Evolutionary conservation across 2,888 invertebrate genomes (phyloP).

Genomic region (Leptarthrus brevirostris): DNA sequence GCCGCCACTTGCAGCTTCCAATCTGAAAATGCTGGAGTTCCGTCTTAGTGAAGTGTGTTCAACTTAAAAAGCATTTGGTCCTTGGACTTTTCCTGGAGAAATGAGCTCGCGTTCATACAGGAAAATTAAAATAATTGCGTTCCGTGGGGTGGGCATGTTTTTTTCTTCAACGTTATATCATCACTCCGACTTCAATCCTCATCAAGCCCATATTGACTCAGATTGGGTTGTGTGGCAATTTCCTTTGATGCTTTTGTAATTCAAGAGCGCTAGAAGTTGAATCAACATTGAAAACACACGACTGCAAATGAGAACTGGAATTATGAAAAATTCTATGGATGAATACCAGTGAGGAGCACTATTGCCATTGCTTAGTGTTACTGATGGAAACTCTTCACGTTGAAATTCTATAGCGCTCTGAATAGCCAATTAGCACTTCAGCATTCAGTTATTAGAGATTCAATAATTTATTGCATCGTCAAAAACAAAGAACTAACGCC

Average conservation of each 20-base stretch:
- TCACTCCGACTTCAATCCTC: slow-evolving; percentile 13
- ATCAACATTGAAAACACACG: background rate
- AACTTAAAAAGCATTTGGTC: slow-evolving; percentile 26
- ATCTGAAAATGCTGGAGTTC: background rate
- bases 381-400: too few species aligned
- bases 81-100: slow-evolving; percentile 21
- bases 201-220: slow-evolving; percentile 29
- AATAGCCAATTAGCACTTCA: too few species aligned
- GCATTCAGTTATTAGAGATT: too few species aligned
- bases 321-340: too few species aligned
- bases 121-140: slow-evolving; percentile 51
- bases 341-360: too few species aligned
- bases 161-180: background rate
- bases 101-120: slow-evolving; percentile 45
- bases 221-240: slow-evolving; percentile 28
- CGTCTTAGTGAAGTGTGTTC: slow-evolving; percentile 11
- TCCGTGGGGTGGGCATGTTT: background rate
- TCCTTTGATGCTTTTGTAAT: slow-evolving; percentile 26
- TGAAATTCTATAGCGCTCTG: too few species aligned
- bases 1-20: slow-evolving; percentile 24
- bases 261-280: background rate
- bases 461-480: too few species aligned
- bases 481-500: too few species aligned
- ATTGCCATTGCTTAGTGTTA: too few species aligned
- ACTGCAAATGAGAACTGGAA: too few species aligned